Evolutionary conservation across 1,140 invertebrate genomes (phyloP).

Genomic region (Vanessa atalanta): DNA sequence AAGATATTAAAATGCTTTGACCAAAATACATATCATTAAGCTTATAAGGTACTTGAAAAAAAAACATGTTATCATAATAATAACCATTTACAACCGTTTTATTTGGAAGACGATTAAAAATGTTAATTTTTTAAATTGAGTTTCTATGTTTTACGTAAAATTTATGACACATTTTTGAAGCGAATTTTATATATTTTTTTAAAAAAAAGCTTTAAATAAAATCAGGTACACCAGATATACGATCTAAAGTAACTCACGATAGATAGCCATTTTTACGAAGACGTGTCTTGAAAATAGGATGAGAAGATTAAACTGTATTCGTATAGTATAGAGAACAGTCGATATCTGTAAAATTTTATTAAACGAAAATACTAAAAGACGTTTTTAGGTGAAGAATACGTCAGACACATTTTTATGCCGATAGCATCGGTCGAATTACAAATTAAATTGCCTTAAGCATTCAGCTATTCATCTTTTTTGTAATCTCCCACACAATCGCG

Average conservation of each 20-base stretch:
- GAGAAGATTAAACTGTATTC: not conserved
- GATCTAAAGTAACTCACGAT: slow-evolving; percentile 24
- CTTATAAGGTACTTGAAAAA: too few relatives aligned
- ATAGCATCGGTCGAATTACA: slow-evolving; percentile 25
- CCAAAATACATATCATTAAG: too few relatives aligned
- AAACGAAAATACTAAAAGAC: not conserved
- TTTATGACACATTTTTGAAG: not conserved
- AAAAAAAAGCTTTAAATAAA: not conserved
- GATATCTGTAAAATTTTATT: not conserved
- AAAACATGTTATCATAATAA: too few relatives aligned
- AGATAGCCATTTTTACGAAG: slow-evolving; percentile 30
- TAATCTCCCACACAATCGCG: slow-evolving; percentile 52
- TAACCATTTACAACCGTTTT: too few relatives aligned
- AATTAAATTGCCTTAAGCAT: slow-evolving; percentile 12
- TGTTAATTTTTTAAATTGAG: too few relatives aligned
- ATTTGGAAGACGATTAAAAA: too few relatives aligned
- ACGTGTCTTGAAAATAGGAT: slow-evolving; percentile 28
- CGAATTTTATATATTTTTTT: not conserved
- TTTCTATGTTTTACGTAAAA: too few relatives aligned
- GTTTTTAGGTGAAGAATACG: not conserved
- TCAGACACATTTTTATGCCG: slow-evolving; percentile 3
- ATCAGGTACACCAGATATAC: slow-evolving; percentile 7
- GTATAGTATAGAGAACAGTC: not conserved
- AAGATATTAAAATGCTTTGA: too few relatives aligned
- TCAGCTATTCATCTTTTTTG: slow-evolving; percentile 52